Percentiles rank a stretch among this genome's conserved stretches.
These are phyloP conservation scores for Margarornis squamiger DNA, from an alignment of 2,797 vertebrate species.

Conservation along the genomic window DNA sequence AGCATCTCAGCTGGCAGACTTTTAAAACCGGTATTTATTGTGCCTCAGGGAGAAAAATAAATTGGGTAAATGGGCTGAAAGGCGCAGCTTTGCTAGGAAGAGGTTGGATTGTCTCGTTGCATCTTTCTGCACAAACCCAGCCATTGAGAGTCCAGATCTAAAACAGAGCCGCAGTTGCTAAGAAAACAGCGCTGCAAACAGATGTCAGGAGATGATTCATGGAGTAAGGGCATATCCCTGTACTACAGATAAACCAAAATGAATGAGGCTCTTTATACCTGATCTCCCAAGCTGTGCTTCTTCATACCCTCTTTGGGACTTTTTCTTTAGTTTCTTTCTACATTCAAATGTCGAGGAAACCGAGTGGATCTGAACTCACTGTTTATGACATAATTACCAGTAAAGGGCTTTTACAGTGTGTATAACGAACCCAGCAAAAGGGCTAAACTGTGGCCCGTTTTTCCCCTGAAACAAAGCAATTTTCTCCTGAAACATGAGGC, in stretches of 20 bases:
- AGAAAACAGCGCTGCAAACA: slow-evolving; percentile 67
- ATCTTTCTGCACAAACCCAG: background rate
- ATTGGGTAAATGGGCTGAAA: background rate
- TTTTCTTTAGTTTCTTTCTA: background rate
- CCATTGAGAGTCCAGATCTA: slow-evolving; percentile 56
- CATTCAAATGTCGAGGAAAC: background rate
- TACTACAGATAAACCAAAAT: slow-evolving; percentile 56
- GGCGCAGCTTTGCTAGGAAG: background rate
- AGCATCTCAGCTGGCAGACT: slow-evolving; percentile 24
- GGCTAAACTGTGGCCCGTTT: slow-evolving; percentile 1
- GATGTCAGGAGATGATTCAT: slow-evolving; percentile 69
- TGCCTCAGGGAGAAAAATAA: background rate
- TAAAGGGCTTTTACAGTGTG: background rate
- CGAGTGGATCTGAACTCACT: background rate
- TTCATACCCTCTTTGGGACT: background rate
- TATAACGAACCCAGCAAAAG: background rate
- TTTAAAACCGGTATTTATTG: background rate
- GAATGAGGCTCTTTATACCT: slow-evolving; percentile 53
- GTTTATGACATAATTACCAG: slow-evolving; percentile 45
- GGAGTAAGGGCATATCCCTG: slow-evolving; percentile 18
- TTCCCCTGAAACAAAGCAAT: background rate
- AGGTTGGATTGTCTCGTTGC: background rate
- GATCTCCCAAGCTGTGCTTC: slow-evolving; percentile 35
- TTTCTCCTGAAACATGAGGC: background rate
- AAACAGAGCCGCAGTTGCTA: slow-evolving; percentile 63